Conservation (phyloP, 2,888 invertebrate species). For the Dynastes maya region DNA sequence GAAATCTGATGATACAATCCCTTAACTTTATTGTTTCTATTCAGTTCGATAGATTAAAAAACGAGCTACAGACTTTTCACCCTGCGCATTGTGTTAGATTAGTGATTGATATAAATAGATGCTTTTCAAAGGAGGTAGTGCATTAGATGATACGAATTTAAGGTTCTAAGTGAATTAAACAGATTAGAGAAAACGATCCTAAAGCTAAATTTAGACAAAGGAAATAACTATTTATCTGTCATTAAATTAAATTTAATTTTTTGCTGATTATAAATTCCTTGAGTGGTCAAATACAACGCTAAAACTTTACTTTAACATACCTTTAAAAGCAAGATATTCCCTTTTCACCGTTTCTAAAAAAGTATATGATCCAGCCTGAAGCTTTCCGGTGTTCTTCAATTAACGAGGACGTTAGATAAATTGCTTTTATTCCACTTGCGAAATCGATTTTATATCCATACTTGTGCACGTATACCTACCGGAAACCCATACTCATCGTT, state of each 20-base stretch:
- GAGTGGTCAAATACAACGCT: too few species aligned
- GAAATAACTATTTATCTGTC: too few species aligned
- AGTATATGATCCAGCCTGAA: neutral
- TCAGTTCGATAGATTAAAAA: slow-evolving; percentile 24
- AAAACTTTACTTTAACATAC: too few species aligned
- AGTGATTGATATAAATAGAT: slow-evolving; percentile 23
- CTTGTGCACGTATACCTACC: neutral
- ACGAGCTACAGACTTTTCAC: slow-evolving; percentile 8
- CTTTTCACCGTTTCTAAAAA: too few species aligned
- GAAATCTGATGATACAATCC: slow-evolving; percentile 38
- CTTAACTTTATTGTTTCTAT: slow-evolving; percentile 34
- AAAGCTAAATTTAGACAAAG: too few species aligned
- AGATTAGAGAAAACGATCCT: too few species aligned
- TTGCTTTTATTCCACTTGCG: neutral
- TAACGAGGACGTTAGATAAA: neutral
- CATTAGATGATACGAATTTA: neutral
- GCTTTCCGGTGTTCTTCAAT: neutral
- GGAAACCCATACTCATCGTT: neutral
- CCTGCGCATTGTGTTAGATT: slow-evolving; percentile 16
- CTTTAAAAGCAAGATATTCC: too few species aligned
- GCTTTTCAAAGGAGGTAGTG: neutral
- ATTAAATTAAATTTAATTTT: too few species aligned
- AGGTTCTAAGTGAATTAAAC: neutral
- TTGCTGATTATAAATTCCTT: too few species aligned
- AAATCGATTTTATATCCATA: neutral